A percentile compares a stretch with the other conserved stretches of the same genome.
These are phyloP conservation scores for Oreochromis tanganicae DNA, from an alignment of 2,113 vertebrate genomes.

Conservation along the genomic window DNA sequence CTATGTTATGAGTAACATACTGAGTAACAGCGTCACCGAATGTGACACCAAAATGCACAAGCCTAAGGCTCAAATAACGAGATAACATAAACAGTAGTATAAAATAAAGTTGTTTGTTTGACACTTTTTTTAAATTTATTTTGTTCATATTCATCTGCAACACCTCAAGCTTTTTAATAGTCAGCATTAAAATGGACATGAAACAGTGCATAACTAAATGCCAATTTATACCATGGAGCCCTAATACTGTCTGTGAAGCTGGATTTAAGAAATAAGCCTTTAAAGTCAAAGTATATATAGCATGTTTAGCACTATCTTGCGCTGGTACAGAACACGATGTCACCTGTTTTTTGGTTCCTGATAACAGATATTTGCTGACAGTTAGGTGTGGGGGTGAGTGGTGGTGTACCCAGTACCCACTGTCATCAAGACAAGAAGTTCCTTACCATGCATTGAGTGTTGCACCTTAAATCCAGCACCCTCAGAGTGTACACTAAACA, in stretches of 20 bases:
- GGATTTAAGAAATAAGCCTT: neutral
- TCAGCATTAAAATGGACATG: neutral
- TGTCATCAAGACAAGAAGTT: neutral
- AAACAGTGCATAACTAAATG: neutral
- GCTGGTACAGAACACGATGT: neutral
- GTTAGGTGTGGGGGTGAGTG: neutral
- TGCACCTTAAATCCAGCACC: neutral
- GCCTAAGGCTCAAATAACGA: neutral
- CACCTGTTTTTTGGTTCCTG: neutral
- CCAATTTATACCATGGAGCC: neutral
- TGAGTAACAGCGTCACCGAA: neutral
- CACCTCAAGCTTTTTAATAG: neutral
- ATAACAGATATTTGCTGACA: neutral
- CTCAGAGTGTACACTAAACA: neutral
- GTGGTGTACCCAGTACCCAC: neutral
- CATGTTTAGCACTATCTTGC: neutral
- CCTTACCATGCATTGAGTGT: neutral
- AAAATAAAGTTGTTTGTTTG: neutral
- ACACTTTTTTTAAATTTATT: accelerated
- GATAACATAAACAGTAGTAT: neutral
- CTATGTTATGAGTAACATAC: neutral
- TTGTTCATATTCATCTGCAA: neutral
- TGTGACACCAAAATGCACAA: neutral
- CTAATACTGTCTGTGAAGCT: neutral
- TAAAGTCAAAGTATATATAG: neutral